Conservation (phyloP, 2,113 vertebrate genomes). For the Eupsittula cactorum region DNA sequence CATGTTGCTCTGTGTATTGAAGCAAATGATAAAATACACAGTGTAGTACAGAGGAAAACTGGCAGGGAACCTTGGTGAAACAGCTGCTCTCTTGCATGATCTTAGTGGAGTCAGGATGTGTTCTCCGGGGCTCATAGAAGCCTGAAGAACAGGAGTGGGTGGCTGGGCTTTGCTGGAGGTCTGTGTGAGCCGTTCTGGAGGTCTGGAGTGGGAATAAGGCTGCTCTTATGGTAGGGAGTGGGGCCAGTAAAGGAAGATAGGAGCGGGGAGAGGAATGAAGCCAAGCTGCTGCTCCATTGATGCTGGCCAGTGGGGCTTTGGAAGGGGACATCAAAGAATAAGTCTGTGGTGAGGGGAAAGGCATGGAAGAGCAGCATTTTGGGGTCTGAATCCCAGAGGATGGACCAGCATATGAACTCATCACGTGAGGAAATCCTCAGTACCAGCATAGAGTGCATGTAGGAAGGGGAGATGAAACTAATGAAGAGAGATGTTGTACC, state of each 20-base stretch:
- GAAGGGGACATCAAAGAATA: background rate
- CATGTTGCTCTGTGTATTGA: background rate
- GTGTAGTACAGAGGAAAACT: background rate
- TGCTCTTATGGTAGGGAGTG: background rate
- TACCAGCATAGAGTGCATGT: background rate
- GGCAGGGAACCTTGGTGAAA: background rate
- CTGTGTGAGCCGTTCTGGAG: background rate
- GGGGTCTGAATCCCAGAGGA: background rate
- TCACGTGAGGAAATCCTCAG: background rate
- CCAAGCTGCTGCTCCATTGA: accelerated
- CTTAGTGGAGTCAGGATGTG: background rate
- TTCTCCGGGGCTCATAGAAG: background rate
- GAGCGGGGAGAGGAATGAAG: background rate
- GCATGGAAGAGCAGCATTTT: background rate
- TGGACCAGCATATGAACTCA: background rate
- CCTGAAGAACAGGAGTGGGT: background rate
- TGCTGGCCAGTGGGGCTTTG: background rate
- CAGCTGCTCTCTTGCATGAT: background rate
- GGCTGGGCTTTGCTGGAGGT: background rate
- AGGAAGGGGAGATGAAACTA: background rate
- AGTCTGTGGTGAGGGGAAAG: background rate
- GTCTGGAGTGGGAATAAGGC: background rate
- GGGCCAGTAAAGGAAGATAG: background rate
- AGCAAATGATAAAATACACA: background rate
- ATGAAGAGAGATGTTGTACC: background rate